Conservation (phyloP, 1,140 invertebrate genomes). For the Brachionus koreanus region DNA sequence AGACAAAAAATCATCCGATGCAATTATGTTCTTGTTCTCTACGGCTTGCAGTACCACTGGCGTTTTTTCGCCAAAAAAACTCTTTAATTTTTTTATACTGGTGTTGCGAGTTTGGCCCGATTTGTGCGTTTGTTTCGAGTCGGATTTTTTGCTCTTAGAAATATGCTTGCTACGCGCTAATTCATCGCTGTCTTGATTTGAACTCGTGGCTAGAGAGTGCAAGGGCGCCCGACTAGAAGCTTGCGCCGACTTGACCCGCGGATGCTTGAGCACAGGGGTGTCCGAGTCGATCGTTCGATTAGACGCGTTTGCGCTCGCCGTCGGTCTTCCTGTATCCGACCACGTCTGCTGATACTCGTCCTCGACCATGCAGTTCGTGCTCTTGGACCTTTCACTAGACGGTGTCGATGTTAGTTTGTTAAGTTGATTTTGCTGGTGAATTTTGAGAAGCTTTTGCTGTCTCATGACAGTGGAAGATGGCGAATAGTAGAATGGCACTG, state of each 20-base stretch:
- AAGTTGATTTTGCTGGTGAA: conserved; percentile 1
- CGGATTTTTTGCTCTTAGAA: neutral
- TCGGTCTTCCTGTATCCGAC: no score
- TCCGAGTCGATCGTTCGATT: no score
- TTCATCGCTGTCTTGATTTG: neutral
- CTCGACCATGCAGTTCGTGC: neutral
- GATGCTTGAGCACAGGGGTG: neutral
- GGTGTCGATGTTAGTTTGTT: conserved; percentile 17
- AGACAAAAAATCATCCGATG: conserved; percentile 7
- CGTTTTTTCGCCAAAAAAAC: conserved; percentile 23
- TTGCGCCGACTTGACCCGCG: conserved; percentile 1
- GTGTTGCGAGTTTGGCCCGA: neutral
- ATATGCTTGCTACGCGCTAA: neutral
- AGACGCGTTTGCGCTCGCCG: no score
- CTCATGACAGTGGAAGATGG: conserved; percentile 18
- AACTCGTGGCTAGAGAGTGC: neutral
- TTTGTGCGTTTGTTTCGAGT: neutral
- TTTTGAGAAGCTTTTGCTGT: neutral
- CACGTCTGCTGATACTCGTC: no score
- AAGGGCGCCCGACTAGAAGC: neutral
- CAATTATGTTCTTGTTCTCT: conserved; percentile 20
- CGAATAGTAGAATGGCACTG: conserved; percentile 18
- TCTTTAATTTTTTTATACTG: conserved; percentile 28
- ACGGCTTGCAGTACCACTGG: neutral
- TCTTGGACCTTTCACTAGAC: neutral